Evolutionary conservation across 53 echinoderm and acorn worm genomes (phyloP), one percentile per base, ranked within the genome.

Genomic region (Arbacia lixula): DNA sequence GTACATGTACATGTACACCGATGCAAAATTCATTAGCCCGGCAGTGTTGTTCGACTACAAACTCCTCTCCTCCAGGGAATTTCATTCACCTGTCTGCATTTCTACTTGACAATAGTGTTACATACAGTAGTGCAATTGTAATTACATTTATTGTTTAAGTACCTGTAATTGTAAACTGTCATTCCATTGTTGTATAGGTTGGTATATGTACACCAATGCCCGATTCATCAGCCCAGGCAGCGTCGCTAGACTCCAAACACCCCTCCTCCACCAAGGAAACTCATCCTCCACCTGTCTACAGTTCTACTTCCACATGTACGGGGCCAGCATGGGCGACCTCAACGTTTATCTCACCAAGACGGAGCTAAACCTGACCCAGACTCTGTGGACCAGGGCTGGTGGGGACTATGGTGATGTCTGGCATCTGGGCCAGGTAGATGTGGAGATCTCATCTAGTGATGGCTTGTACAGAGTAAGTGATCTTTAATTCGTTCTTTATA

Each of bases 381-480:
- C 43, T 2, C 3, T 77, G 9, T 58, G 38, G 40, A 77, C 32
- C 25, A 41, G 25, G 40, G 60, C 57, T 36, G 78, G 78, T 12
- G 3, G 25, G 0, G 78, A 77, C 40, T 34, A 36, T 22, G 78
- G 78, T 0, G n/a, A 33, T 38, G 2, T 0, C 12, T 77, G 78
- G 78, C 40, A 77, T 0, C 12, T 37, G 19, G 78, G 43, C 16
- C 69, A 69, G 69, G 69, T 53, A 28, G 52, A 74, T 30, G 33
- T 74, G 6, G 32, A 43, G 17, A 53, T 74, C 4, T 3, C 42
- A 31, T 53, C 74, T 32, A 53, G 53, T 29, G 51, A 53, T n/a
- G 74, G 53, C 5, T 74, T 53, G 30, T 74, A 74, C 30, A 74
- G 74, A 53, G 74, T 74, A 14, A 53, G 74, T 42, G n/a, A n/a